Conservation (phyloP, 2,888 invertebrate species). For the Tuberolachnus salignus region DNA sequence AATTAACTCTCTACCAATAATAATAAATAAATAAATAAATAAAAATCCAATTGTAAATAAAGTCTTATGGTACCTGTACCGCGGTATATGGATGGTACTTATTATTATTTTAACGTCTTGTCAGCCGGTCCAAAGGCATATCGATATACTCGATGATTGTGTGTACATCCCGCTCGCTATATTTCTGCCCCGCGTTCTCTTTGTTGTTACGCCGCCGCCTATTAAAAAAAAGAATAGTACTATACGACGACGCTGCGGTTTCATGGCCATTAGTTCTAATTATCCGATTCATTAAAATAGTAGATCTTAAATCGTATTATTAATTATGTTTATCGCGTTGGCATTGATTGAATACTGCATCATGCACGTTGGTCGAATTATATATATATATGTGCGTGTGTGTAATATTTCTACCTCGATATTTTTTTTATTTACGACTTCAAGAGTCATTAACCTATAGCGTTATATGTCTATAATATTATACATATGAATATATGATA, state of each 20-base stretch:
- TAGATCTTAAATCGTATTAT: conserved; percentile 45
- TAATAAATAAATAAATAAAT: too few species aligned
- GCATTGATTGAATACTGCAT: conserved; percentile 51
- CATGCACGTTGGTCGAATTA: not conserved
- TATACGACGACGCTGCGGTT: conserved; percentile 20
- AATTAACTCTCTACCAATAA: not conserved
- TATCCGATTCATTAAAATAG: conserved; percentile 53
- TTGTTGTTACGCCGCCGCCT: conserved; percentile 43
- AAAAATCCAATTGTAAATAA: conserved; percentile 1
- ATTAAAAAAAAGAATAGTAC: conserved; percentile 40
- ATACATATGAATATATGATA: too few species aligned
- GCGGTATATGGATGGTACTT: not conserved
- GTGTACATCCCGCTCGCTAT: conserved; percentile 2
- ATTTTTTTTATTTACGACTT: conserved; percentile 18
- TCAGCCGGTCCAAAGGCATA: not conserved
- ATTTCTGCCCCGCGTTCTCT: conserved; percentile 12
- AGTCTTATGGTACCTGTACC: not conserved
- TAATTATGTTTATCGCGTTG: conserved; percentile 51
- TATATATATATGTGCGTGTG: not conserved
- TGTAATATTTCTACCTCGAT: not conserved
- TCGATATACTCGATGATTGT: conserved; percentile 28
- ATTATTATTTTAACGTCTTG: conserved; percentile 8
- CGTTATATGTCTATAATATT: not conserved
- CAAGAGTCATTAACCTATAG: conserved; percentile 25
- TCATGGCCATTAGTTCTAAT: conserved; percentile 56